A percentile compares a stretch with the other conserved stretches of the same genome.
These are phyloP conservation scores for Ostrea edulis DNA, from an alignment of 1,140 invertebrate genomes.

Conservation along the genomic window DNA sequence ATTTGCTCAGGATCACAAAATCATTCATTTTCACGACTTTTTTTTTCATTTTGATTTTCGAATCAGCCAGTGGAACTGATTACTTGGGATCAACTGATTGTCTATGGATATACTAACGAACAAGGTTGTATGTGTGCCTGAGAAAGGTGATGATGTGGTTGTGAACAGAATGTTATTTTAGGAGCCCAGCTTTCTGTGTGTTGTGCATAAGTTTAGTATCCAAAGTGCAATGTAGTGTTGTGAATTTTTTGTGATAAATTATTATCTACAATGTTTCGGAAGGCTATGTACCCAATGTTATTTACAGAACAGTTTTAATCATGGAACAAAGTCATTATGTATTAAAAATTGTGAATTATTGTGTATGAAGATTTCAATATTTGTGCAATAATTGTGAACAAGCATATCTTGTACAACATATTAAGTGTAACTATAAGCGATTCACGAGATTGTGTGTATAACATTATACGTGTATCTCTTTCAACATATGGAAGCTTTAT, in stretches of 20 bases:
- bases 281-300: not conserved
- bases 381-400: slow-evolving; percentile 31
- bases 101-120: too few relatives aligned
- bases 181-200: not conserved
- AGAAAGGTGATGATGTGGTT: slow-evolving; percentile 7
- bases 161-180: slow-evolving; percentile 17
- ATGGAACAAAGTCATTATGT: slow-evolving; percentile 1
- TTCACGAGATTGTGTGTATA: not conserved
- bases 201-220: slow-evolving; percentile 9
- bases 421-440: not conserved
- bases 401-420: slow-evolving; percentile 7
- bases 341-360: not conserved
- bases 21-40: not conserved
- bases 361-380: not conserved
- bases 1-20: not conserved
- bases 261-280: slow-evolving; percentile 6
- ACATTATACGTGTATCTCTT: not conserved
- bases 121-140: too few relatives aligned
- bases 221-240: slow-evolving; percentile 21
- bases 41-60: not conserved
- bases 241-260: slow-evolving; percentile 10
- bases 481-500: not conserved
- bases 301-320: not conserved
- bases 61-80: too few relatives aligned
- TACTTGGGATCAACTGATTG: too few relatives aligned